phyloP scores from a whole-genome alignment of 1,140 invertebrate species.

The Epicauta chinensis region DNA sequence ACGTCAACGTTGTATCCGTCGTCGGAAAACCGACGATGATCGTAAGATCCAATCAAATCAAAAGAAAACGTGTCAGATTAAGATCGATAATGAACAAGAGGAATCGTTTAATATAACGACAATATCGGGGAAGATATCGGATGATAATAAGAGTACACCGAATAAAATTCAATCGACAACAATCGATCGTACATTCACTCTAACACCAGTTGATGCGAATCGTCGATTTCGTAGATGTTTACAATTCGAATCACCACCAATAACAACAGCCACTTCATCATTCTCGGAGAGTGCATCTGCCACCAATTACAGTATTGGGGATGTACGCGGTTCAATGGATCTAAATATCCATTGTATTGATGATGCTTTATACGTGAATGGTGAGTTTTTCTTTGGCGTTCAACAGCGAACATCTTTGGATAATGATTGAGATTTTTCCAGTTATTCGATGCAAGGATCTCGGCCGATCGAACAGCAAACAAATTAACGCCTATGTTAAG shows the following conservation, averaged over 20 bases:
- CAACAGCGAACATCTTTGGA: too few species aligned
- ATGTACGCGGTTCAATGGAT: conserved; percentile 27
- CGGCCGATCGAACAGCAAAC: conserved; percentile 38
- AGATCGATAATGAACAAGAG: conserved; percentile 13
- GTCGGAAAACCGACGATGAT: conserved; percentile 23
- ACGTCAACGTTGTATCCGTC: conserved; percentile 37
- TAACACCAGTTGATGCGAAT: conserved; percentile 9
- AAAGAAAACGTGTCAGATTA: conserved; percentile 21
- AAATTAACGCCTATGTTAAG: conserved; percentile 50
- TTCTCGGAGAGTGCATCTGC: conserved; percentile 23
- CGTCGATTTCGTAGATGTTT: conserved; percentile 30
- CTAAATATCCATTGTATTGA: conserved; percentile 26
- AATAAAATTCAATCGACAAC: neutral
- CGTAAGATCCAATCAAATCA: conserved; percentile 9
- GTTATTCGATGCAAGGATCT: conserved; percentile 47
- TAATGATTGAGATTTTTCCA: conserved; percentile 31
- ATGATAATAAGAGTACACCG: conserved; percentile 5
- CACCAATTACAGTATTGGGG: conserved; percentile 16
- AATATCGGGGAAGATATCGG: conserved; percentile 6
- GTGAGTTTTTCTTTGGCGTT: conserved; percentile 24
- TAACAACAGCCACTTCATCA: conserved; percentile 12
- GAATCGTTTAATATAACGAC: conserved; percentile 23
- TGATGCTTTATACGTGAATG: conserved; percentile 27
- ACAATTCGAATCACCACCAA: conserved; percentile 28
- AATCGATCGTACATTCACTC: conserved; percentile 6